phyloP scores from a whole-genome alignment of 2,797 vertebrate genomes.

The Hoplostethus atlanticus region DNA sequence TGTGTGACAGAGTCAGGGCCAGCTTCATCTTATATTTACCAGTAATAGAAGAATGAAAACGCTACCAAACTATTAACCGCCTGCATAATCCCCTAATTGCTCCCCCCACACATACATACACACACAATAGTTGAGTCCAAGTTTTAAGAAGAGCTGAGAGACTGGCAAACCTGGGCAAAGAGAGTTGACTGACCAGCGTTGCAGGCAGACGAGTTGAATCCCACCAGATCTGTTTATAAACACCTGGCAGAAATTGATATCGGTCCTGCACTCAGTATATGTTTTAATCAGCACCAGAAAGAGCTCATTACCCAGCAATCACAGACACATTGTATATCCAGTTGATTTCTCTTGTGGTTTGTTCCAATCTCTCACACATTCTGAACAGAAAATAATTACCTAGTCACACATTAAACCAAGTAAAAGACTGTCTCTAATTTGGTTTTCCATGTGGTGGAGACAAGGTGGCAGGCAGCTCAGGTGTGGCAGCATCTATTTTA shows the following conservation, averaged over 20 bases:
- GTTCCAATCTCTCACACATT: constrained; percentile 17
- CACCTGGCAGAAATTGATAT: constrained; percentile 57
- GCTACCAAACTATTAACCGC: not conserved
- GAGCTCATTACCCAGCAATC: constrained; percentile 48
- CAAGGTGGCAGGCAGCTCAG: not conserved
- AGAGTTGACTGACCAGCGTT: constrained; percentile 25
- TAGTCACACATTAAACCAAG: not conserved
- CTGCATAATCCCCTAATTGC: not conserved
- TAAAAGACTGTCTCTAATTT: not conserved
- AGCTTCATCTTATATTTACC: too few species aligned
- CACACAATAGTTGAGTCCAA: not conserved
- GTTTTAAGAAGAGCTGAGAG: constrained; percentile 14
- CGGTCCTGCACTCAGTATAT: constrained; percentile 29
- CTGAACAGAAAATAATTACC: constrained; percentile 12
- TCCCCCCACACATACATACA: not conserved
- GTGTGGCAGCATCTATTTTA: too few species aligned
- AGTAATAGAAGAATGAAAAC: not conserved
- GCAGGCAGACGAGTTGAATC: constrained; percentile 56
- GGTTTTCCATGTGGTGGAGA: not conserved
- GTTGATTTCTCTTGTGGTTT: constrained; percentile 30
- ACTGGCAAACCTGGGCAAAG: not conserved
- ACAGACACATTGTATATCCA: constrained; percentile 45
- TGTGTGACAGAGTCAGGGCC: too few species aligned
- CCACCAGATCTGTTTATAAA: constrained; percentile 51
- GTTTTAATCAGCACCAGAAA: constrained; percentile 40